phyloP scores from a whole-genome alignment of 2,113 vertebrate species.

The Megaleporinus macrocephalus region DNA sequence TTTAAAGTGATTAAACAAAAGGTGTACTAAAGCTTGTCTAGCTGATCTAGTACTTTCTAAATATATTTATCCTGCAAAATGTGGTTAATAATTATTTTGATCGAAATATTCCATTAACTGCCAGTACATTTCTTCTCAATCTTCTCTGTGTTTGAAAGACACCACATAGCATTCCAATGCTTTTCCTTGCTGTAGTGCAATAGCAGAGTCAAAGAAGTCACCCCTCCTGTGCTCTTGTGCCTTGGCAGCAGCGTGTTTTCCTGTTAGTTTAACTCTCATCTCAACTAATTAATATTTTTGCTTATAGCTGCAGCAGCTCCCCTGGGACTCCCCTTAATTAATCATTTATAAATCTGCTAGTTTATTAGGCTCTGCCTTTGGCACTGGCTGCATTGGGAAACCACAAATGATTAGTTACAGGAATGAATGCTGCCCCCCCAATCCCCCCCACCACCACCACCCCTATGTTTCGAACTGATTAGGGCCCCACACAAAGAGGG shows the following conservation, averaged over 20 bases:
- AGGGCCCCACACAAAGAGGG: constrained; percentile 76
- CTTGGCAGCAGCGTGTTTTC: constrained; percentile 76
- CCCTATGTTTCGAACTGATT: constrained; percentile 78
- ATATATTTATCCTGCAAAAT: too few species aligned
- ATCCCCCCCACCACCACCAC: constrained; percentile 35
- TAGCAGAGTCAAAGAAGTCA: constrained; percentile 59
- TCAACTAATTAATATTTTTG: constrained; percentile 86
- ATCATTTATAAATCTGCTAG: constrained; percentile 87
- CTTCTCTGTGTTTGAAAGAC: too few species aligned
- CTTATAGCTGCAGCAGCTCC: constrained; percentile 79
- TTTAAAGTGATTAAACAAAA: too few species aligned
- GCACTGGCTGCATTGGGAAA: constrained; percentile 82
- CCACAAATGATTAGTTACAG: constrained; percentile 84
- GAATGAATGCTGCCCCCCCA: constrained; percentile 71
- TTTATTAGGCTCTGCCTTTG: constrained; percentile 83
- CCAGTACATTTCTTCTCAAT: too few species aligned
- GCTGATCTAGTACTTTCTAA: too few species aligned
- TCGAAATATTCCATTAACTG: too few species aligned
- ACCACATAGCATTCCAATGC: constrained; percentile 46
- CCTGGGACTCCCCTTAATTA: constrained; percentile 80
- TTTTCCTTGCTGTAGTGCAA: constrained; percentile 36
- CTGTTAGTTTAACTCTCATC: constrained; percentile 84
- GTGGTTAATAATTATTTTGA: too few species aligned
- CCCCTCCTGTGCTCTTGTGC: constrained; percentile 64
- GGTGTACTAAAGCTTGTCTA: too few species aligned